These are phyloP conservation scores for Tympanoctomys barrerae DNA, from an alignment of 2,797 vertebrate species.

Conservation along the genomic window DNA sequence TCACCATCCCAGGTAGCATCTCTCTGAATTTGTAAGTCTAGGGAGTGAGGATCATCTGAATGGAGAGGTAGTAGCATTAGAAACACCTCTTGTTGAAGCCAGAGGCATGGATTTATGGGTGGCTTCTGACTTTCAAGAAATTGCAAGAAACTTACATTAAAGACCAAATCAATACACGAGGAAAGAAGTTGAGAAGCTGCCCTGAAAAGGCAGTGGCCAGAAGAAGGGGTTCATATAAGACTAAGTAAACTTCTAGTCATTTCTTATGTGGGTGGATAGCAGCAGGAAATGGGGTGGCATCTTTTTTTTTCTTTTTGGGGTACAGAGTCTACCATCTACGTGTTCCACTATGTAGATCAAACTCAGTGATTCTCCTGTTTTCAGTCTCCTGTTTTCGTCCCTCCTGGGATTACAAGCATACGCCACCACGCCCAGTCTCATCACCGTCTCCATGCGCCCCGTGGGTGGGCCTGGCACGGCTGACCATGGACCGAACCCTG, in stretches of 20 bases:
- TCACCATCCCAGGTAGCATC: background rate
- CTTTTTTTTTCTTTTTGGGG: background rate
- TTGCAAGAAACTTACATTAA: background rate
- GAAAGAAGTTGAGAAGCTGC: background rate
- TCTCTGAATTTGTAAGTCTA: background rate
- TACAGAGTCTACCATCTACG: no score
- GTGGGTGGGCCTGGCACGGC: no score
- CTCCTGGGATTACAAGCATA: no score
- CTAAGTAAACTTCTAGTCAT: no score
- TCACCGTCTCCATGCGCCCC: no score
- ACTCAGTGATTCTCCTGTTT: no score
- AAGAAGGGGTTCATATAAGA: background rate
- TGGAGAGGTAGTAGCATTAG: background rate
- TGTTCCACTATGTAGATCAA: background rate
- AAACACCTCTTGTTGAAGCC: background rate
- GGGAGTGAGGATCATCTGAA: fast-evolving
- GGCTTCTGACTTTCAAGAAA: background rate
- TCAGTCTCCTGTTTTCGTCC: no score
- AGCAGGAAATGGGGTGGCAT: background rate
- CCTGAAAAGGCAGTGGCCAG: background rate
- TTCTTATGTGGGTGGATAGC: background rate
- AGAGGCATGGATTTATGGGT: background rate
- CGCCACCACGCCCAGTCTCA: no score
- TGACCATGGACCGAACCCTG: no score
- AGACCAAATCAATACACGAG: background rate